phyloP scores from a whole-genome alignment of 2,113 vertebrate genomes.

The Crypturellus undulatus region DNA sequence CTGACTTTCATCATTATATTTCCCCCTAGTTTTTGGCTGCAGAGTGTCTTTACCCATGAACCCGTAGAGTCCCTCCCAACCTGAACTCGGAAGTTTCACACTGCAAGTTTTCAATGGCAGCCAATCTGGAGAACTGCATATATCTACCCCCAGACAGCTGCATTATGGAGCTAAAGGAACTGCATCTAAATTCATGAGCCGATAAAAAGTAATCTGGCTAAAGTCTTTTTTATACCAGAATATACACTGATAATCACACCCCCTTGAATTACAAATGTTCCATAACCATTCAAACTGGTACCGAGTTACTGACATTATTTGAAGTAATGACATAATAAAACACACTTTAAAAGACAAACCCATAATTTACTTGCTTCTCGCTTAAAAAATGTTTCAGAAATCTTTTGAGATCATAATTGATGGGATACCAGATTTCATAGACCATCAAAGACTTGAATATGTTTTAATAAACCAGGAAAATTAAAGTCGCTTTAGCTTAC shows the following conservation, averaged over 20 bases:
- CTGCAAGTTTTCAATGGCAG: constrained; percentile 72
- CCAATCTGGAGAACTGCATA: constrained; percentile 72
- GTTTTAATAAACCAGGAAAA: constrained; percentile 72
- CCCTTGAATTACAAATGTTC: constrained; percentile 83
- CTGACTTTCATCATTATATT: not conserved
- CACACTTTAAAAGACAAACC: constrained; percentile 78
- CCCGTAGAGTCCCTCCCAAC: constrained; percentile 9
- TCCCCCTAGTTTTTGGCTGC: not conserved
- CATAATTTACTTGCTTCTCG: constrained; percentile 73
- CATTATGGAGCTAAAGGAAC: constrained; percentile 77
- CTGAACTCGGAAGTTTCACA: constrained; percentile 65
- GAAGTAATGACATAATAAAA: constrained; percentile 82
- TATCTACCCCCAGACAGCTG: constrained; percentile 77
- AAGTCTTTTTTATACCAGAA: constrained; percentile 79
- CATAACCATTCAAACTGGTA: constrained; percentile 79
- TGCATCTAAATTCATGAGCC: constrained; percentile 84
- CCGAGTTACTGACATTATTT: constrained; percentile 79
- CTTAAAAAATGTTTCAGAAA: constrained; percentile 69
- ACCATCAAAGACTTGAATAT: constrained; percentile 57
- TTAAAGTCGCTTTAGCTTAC: constrained; percentile 37
- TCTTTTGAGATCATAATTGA: constrained; percentile 71
- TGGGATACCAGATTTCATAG: constrained; percentile 54
- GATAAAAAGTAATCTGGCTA: constrained; percentile 84
- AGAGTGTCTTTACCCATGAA: constrained; percentile 41
- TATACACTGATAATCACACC: constrained; percentile 79